Percentiles rank a stretch among this genome's conserved stretches.
phyloP scores from a whole-genome alignment of 2,113 vertebrate species.

The Oxyruncus cristatus region DNA sequence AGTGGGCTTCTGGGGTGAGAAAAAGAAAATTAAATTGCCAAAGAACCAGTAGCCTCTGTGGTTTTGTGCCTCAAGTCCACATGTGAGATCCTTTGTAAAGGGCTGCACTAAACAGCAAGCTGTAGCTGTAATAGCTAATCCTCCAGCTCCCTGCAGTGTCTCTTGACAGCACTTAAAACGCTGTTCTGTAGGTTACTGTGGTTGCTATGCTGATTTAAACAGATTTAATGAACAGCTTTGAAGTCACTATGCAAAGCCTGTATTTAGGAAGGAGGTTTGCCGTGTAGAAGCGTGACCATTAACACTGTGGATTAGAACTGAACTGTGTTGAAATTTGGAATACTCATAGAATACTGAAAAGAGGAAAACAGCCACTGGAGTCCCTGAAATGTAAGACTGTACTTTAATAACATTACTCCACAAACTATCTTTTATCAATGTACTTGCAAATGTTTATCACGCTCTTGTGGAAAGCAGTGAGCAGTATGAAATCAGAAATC shows the following conservation, averaged over 20 bases:
- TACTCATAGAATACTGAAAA: background rate
- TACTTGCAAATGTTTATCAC: background rate
- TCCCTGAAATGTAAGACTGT: background rate
- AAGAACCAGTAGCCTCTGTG: background rate
- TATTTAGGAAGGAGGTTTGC: constrained; percentile 10
- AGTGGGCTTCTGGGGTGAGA: background rate
- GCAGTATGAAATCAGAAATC: background rate
- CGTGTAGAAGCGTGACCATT: background rate
- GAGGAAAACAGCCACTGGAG: background rate
- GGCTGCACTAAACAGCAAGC: background rate
- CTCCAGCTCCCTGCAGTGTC: background rate
- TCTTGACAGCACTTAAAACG: constrained; percentile 20
- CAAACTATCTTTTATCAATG: background rate
- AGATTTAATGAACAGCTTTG: constrained; percentile 37
- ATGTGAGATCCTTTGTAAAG: background rate
- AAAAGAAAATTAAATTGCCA: background rate
- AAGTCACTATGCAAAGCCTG: background rate
- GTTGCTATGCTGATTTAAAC: constrained; percentile 34
- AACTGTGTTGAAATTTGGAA: background rate
- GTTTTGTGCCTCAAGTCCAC: background rate
- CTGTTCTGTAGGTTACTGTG: background rate
- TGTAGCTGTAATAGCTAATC: background rate
- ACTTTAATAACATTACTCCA: background rate
- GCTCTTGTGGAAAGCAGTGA: background rate
- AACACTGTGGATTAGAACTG: background rate